Evolutionary conservation across 2,113 vertebrate species (phyloP), one percentile per base, ranked within the genome.

Genomic region (Taxidea taxus): DNA sequence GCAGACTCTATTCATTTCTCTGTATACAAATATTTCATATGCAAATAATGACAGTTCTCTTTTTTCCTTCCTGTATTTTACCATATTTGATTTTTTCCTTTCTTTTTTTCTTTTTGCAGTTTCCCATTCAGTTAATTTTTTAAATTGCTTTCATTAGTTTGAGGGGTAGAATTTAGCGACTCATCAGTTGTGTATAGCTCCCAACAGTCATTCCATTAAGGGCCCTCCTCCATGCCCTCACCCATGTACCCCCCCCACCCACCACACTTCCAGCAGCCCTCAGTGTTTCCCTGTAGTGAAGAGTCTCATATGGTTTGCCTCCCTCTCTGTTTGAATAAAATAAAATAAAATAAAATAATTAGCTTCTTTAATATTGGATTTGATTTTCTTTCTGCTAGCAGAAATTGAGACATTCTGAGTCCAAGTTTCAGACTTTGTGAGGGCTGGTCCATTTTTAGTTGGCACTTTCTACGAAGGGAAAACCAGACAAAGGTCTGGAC

Each of bases 401-500:
- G 37, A 77, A 85, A 47, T 20, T 42, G 66, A 68, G 29, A 34
- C 0, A 6, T 23, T 37, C 3, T 29, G 31, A 21, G 2, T 56
- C 21, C 1, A 7, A 42, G 27, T 44, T 85, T 81, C 64, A 5
- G 16, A 25, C 1, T 51, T 47, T 21, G 7, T 81, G 54, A 66
- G 31, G 1, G 21, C 2, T 0, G 4, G 0, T 15, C 16, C 21
- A 58, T 29, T 23, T 58, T 31, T 34, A 25, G 0, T 42, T 47
- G 72, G 37, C 34, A 15, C 39, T 47, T 9, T 6, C 25, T 83
- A 2, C 14, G 11, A 18, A n/a, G 6, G n/a, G 29, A 58, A 27
- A 44, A 29, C 8, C 64, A 1, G 3, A 44, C 4, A 6, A 58
- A 47, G 31, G 27, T 66, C 27, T 80, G 14, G 3, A 42, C 8